Percentiles rank a stretch among this genome's conserved stretches.
Conservation (phyloP, 1,140 invertebrate genomes). For the Drosophila fuyamai region DNA sequence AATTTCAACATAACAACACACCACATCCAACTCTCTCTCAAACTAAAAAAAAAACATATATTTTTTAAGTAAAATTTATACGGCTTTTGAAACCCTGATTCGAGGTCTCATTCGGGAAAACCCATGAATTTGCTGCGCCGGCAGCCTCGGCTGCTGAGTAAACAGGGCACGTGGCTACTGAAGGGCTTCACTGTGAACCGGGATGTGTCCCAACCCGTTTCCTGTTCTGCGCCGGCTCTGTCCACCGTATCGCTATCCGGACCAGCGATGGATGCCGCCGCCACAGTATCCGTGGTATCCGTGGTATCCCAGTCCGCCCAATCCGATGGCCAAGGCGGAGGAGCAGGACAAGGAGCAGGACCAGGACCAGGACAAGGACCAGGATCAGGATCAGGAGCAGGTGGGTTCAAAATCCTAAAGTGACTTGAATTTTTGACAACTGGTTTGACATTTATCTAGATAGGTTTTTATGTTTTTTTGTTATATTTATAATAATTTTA, state of each 20-base stretch:
- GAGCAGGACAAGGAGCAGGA: background rate
- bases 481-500: too few species aligned
- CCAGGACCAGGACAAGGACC: background rate
- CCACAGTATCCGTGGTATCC: slow-evolving; percentile 19
- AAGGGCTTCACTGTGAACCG: too few species aligned
- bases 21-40: background rate
- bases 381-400: background rate
- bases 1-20: slow-evolving; percentile 9
- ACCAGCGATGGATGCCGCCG: background rate
- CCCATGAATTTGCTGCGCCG: slow-evolving; percentile 44
- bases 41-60: background rate
- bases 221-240: slow-evolving; percentile 21
- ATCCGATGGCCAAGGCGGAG: slow-evolving; percentile 2
- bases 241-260: background rate
- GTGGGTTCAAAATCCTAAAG: background rate
- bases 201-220: slow-evolving; percentile 32
- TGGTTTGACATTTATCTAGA: too few species aligned
- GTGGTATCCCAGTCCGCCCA: slow-evolving; percentile 1
- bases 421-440: too few species aligned
- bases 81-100: too few species aligned
- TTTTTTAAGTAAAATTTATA: background rate
- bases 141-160: slow-evolving; percentile 29
- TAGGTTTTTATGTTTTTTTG: too few species aligned
- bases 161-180: background rate
- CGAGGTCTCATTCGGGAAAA: background rate